Conservation (phyloP, 2,888 invertebrate genomes). For the Lasioglossum pauxillum region DNA sequence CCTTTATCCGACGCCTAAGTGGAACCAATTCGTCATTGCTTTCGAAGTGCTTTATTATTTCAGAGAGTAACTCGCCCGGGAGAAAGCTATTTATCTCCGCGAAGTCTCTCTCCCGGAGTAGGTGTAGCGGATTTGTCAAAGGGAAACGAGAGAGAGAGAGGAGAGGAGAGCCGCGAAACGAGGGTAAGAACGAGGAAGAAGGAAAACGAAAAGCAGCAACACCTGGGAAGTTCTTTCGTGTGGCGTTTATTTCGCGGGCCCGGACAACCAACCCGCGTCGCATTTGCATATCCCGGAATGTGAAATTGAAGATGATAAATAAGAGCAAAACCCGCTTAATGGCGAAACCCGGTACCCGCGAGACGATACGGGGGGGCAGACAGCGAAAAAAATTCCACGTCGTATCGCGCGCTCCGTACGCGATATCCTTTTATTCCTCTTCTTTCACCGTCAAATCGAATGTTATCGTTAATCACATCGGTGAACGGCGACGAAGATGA, state of each 20-base stretch:
- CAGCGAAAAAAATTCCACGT: constrained; percentile 48
- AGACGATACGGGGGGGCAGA: not conserved
- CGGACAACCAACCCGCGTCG: constrained; percentile 24
- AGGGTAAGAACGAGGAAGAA: not conserved
- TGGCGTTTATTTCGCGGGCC: constrained; percentile 31
- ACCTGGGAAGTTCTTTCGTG: constrained; percentile 32
- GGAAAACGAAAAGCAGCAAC: not conserved
- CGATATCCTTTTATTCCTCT: constrained; percentile 31
- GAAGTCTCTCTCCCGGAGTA: constrained; percentile 15
- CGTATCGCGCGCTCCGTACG: constrained; percentile 33
- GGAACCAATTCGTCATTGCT: not conserved
- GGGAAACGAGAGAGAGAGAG: not conserved
- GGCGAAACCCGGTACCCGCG: constrained; percentile 47
- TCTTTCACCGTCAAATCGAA: constrained; percentile 49
- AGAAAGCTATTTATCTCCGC: constrained; percentile 49
- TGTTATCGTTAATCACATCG: constrained; percentile 64
- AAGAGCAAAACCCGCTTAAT: constrained; percentile 57
- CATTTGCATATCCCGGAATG: constrained; percentile 61
- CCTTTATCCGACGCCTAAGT: constrained; percentile 11
- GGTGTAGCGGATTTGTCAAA: constrained; percentile 33
- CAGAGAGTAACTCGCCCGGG: constrained; percentile 3
- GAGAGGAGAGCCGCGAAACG: not conserved
- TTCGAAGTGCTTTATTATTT: constrained; percentile 10
- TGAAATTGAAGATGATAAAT: constrained; percentile 59
- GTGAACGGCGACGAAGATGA: constrained; percentile 47